These are phyloP conservation scores for Rhinopomastus cyanomelas DNA, from an alignment of 2,113 vertebrate genomes.

Conservation along the genomic window DNA sequence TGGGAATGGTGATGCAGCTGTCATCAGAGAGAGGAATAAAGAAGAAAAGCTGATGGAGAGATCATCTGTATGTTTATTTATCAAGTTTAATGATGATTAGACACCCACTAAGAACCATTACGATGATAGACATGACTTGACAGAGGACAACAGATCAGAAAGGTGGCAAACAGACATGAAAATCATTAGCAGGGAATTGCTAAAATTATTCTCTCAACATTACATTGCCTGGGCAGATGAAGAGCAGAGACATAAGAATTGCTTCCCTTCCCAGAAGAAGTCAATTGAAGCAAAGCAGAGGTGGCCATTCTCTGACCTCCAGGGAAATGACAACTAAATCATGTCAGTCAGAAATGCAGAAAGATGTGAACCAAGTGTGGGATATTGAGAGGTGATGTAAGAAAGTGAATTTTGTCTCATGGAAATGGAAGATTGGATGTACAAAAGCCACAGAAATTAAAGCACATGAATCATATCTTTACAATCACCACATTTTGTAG, in stretches of 20 bases:
- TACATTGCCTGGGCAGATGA: background rate
- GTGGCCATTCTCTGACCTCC: background rate
- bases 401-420: background rate
- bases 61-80: background rate
- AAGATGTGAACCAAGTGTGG: background rate
- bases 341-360: background rate
- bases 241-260: background rate
- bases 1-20: background rate
- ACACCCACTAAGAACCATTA: background rate
- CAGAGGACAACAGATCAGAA: background rate
- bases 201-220: background rate
- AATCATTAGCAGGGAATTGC: background rate
- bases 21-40: background rate
- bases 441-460: background rate
- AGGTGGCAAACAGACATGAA: background rate
- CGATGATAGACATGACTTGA: background rate
- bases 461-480: background rate
- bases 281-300: background rate
- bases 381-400: background rate
- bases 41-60: background rate
- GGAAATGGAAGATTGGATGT: background rate
- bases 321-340: background rate
- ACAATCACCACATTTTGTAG: background rate
- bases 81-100: background rate
- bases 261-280: background rate